Base-by-base conservation (phyloP, 2,888 invertebrate species). In the Rhopalosiphum nymphaeae region DNA sequence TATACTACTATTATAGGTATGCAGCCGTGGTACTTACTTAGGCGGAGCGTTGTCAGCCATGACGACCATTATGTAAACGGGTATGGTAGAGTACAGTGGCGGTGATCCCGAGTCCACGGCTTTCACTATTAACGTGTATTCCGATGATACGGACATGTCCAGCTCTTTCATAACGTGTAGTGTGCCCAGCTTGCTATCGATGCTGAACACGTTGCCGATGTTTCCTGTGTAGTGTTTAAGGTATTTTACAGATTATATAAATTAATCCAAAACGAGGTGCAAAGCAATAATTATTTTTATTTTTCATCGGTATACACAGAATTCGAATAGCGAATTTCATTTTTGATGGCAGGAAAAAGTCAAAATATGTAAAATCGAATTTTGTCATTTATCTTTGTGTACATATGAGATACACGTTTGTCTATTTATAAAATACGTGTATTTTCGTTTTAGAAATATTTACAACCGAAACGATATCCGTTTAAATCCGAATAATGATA, bases 41-140 rank as follows among this genome's bases (percentile, higher is more conserved):
- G 98, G 98, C 84, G 98, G 98, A 94, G 98, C 98, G 96, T 98
- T 98, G 95, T 98, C 98, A 0, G 99, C 98, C 97, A 99, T 98
- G 13, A 98, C 98, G 84, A 99, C 97, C 96, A 97, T 96, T 95
- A 99, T 97, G 96, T 98, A 98, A 44, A 99, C 98, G 91, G 98
- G 98, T 93, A 98, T 97, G 93, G 98, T 97, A 94, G 98, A 97
- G 92, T 97, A 97, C 95, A 98, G 96, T 0, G 97, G 96, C 0
- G 97, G 97, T 92, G 97, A 97, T 42, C 98, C 98, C 95, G 97
- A 97, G 96, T 98, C 98, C 61, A 97, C 97, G 7, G 98, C 99
- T 96, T 98, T 97, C 94, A 99, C 97, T 95, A 97, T 97, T 94
- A 99, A 96, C 96, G 98, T 98, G 96, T 98, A 99, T 96, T 99